Base-by-base conservation (phyloP, 2,888 invertebrate genomes). In the Ichneumoninae sp. region DNA sequence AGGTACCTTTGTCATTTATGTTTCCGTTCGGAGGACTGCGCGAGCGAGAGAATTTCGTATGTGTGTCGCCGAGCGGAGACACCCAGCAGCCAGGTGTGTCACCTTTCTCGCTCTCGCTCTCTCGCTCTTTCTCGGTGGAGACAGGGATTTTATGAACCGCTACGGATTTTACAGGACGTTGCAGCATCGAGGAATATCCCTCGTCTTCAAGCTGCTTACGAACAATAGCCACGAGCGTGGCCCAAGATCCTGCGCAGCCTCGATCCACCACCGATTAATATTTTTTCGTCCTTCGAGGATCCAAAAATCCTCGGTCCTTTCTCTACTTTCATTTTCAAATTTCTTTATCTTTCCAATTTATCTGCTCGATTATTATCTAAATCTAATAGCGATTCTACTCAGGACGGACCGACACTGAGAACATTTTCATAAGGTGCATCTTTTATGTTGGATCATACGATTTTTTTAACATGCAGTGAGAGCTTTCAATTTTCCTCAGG, bases 1-100 rank as follows among this genome's bases (percentile, higher is more conserved):
- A 73, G 50, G n/a, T 63, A 87, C 91, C 91, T 92, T 92, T 92
- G 92, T 92, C 92, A 92, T 92, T 91, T 89, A 89, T 90, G 90
- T 91, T 92, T 91, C 91, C 91, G 91, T 90, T 87, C 90, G 87
- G 92, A 90, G 92, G 44, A 91, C 91, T 91, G 92, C 88, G 89
- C 86, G 66, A 70, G 83, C 16, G 44, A 33, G 13, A 30, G 68
- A 40, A 44, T 63, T 63, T 33, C 30, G 33, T 57, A 44, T 77
- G 60, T n/a, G 79, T 54, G 82, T 77, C 68, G 76, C 82, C 80
- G 87, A 77, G 87, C 85, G 83, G 87, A 81, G 89, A 89, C 89
- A 91, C 89, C 90, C 91, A 91, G 69, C 83, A 77, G 90, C 92
- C 92, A 92, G 92, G 92, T 92, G 92, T 90, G 89, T 89, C 81